These are phyloP conservation scores for Remorina albescens DNA, from an alignment of 2,797 vertebrate species.

Conservation along the genomic window DNA sequence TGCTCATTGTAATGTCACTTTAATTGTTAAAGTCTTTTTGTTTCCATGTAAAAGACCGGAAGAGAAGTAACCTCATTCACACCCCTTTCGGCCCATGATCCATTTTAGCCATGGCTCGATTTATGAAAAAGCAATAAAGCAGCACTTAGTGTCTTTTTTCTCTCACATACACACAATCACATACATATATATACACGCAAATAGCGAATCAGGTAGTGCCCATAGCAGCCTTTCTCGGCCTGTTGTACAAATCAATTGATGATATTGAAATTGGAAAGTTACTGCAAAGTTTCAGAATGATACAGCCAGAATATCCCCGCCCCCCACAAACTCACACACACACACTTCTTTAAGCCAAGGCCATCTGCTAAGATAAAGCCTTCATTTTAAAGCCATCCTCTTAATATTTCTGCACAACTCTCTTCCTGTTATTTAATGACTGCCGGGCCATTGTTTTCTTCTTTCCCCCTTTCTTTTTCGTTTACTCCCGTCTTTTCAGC, in stretches of 20 bases:
- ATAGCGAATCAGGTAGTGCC: too few relatives aligned
- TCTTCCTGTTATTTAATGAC: slow-evolving; percentile 49
- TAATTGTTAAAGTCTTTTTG: slow-evolving; percentile 9
- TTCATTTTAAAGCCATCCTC: slow-evolving; percentile 33
- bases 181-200: neutral
- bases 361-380: slow-evolving; percentile 14
- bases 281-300: slow-evolving; percentile 17
- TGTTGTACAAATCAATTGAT: slow-evolving; percentile 38
- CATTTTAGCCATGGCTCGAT: slow-evolving; percentile 23
- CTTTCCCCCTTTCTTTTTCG: neutral
- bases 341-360: neutral
- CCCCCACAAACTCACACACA: neutral
- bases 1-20: slow-evolving; percentile 8
- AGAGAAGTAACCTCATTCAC: neutral
- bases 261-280: slow-evolving; percentile 40
- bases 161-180: neutral
- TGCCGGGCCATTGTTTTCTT: slow-evolving; percentile 39
- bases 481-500: slow-evolving; percentile 15
- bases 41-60: neutral
- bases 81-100: slow-evolving; percentile 1
- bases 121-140: slow-evolving; percentile 40
- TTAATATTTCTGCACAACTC: slow-evolving; percentile 28
- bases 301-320: slow-evolving; percentile 14
- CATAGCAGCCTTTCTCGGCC: slow-evolving; percentile 19
- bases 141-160: slow-evolving; percentile 20